These are phyloP conservation scores for Paratrypauchen microcephalus DNA, from an alignment of 2,797 vertebrate genomes.

Conservation along the genomic window DNA sequence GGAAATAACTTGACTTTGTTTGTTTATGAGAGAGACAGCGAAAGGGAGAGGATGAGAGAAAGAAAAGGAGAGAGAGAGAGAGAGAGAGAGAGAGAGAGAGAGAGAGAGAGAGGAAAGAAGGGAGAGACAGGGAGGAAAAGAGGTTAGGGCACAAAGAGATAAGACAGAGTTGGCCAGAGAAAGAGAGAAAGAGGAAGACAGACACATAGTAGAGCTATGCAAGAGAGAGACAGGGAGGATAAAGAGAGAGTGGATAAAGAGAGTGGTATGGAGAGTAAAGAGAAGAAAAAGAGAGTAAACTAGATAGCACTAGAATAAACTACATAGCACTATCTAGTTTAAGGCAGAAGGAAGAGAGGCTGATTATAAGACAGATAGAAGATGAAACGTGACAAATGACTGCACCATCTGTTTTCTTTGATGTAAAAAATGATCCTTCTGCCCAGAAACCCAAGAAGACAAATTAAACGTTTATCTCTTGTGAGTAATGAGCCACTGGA, in stretches of 20 bases:
- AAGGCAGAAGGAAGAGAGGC: slow-evolving; percentile 39
- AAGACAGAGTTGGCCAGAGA: too few relatives aligned
- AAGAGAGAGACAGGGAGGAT: too few relatives aligned
- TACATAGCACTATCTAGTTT: slow-evolving; percentile 1
- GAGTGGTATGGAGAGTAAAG: too few relatives aligned
- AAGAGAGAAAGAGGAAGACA: too few relatives aligned
- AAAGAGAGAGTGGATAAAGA: too few relatives aligned
- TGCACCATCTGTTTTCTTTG: slow-evolving; percentile 47
- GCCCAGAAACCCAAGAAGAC: slow-evolving; percentile 48
- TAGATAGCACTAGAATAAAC: slow-evolving; percentile 17
- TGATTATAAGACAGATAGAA: slow-evolving; percentile 52
- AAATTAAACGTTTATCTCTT: slow-evolving; percentile 56
- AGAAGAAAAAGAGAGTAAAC: slow-evolving; percentile 32
- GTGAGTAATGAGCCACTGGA: slow-evolving; percentile 25
- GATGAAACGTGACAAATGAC: slow-evolving; percentile 59
- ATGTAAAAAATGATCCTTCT: slow-evolving; percentile 48
- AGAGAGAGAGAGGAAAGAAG: background rate
- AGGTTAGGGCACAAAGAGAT: too few relatives aligned
- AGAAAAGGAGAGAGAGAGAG: slow-evolving; percentile 17
- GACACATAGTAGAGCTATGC: too few relatives aligned
- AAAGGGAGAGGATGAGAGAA: slow-evolving; percentile 36
- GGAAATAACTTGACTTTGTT: slow-evolving; percentile 48
- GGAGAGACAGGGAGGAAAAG: too few relatives aligned
- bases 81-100: background rate
- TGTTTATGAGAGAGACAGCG: slow-evolving; percentile 55